These are phyloP conservation scores for Mesocentrotus franciscanus DNA, from an alignment of 53 echinoderm and acorn worm species.

Conservation along the genomic window DNA sequence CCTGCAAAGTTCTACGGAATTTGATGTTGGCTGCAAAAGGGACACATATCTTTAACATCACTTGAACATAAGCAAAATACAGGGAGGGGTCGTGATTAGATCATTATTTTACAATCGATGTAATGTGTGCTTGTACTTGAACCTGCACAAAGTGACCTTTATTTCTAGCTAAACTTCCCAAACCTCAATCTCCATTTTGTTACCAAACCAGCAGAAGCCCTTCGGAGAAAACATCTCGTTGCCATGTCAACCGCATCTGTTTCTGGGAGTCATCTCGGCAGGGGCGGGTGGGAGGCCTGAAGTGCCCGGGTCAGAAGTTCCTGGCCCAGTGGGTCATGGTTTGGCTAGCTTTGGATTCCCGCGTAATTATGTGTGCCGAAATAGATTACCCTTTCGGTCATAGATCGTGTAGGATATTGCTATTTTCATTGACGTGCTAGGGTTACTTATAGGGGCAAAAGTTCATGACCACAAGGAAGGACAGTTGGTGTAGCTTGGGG, in stretches of 20 bases:
- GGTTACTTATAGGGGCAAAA: not conserved
- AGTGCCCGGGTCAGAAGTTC: constrained; percentile 42
- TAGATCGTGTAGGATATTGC: not conserved
- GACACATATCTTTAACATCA: too few relatives aligned
- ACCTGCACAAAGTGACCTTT: not conserved
- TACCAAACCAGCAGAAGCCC: not conserved
- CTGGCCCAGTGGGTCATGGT: constrained; percentile 23
- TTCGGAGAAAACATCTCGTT: constrained; percentile 44
- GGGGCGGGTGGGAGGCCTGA: not conserved
- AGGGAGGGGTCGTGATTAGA: too few relatives aligned
- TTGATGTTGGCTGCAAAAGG: too few relatives aligned
- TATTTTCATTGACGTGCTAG: not conserved
- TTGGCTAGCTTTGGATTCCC: not conserved
- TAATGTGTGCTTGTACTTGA: not conserved
- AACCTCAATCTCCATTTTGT: not conserved
- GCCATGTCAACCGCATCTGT: constrained; percentile 51
- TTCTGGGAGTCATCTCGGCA: constrained; percentile 41
- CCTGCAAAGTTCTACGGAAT: too few relatives aligned
- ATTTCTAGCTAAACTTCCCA: not conserved
- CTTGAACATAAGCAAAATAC: too few relatives aligned
- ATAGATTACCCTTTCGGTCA: not conserved
- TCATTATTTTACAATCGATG: not conserved
- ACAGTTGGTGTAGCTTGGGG: too few relatives aligned
- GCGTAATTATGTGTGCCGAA: constrained; percentile 4
- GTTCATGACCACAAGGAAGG: not conserved